Evolutionary conservation across 1,140 invertebrate species (phyloP).

Genomic region (Sipha flava): DNA sequence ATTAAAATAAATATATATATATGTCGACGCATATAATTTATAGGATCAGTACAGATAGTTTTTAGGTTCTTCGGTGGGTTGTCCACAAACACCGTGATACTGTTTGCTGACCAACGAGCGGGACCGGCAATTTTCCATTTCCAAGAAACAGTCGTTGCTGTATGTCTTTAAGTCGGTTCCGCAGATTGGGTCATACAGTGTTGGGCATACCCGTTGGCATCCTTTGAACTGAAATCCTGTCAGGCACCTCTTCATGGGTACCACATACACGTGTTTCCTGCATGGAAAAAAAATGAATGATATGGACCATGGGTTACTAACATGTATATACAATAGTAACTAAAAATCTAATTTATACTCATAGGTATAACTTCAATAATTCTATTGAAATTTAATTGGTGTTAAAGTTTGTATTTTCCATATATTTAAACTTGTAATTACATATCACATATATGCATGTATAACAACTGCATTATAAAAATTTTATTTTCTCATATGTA

Average conservation of each 20-base stretch:
- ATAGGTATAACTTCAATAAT: too few species aligned
- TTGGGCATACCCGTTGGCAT: constrained; percentile 74
- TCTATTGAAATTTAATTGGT: too few species aligned
- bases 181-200: constrained; percentile 80
- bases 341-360: too few species aligned
- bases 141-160: constrained; percentile 84
- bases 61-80: constrained; percentile 57
- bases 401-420: too few species aligned
- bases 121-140: constrained; percentile 79
- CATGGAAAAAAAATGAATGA: neutral
- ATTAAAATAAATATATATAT: too few species aligned
- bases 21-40: too few species aligned
- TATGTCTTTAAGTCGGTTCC: constrained; percentile 82
- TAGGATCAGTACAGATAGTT: constrained; percentile 55
- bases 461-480: too few species aligned
- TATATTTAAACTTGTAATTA: too few species aligned
- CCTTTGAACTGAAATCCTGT: constrained; percentile 73
- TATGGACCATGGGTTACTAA: too few species aligned
- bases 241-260: constrained; percentile 73
- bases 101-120: constrained; percentile 56
- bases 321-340: too few species aligned
- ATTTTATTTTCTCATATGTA: too few species aligned
- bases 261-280: constrained; percentile 79
- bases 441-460: too few species aligned
- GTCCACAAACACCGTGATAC: constrained; percentile 60